Evolutionary conservation across 2,113 vertebrate species (phyloP).

Genomic region (Paracanthobrama guichenoti): DNA sequence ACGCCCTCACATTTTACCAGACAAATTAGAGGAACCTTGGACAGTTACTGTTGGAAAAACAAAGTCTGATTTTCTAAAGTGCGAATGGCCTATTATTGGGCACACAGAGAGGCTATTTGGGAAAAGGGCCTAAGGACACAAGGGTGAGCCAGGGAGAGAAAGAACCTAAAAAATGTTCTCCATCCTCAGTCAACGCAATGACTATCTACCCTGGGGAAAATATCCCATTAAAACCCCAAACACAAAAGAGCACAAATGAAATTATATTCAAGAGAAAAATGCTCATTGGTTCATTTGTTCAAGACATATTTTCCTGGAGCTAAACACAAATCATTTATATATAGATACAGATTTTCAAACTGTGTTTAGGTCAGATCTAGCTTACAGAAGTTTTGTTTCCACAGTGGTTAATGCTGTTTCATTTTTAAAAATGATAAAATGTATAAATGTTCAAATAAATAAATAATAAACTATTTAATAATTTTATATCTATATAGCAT

Average conservation of each 20-base stretch:
- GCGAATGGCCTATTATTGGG: conserved; percentile 84
- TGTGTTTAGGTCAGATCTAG: not conserved
- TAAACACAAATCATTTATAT: not conserved
- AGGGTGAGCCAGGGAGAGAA: conserved; percentile 61
- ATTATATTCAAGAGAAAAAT: conserved; percentile 31
- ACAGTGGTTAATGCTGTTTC: too few relatives aligned
- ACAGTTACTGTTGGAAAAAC: conserved; percentile 74
- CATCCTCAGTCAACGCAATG: conserved; percentile 72
- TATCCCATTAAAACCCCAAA: conserved; percentile 68
- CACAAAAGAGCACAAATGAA: conserved; percentile 38
- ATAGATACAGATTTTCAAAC: conserved; percentile 10
- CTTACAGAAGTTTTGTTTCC: not conserved
- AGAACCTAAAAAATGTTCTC: conserved; percentile 78
- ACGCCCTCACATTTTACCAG: conserved; percentile 72
- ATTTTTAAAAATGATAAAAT: not conserved
- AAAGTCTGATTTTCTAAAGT: conserved; percentile 83
- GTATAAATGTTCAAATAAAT: not conserved
- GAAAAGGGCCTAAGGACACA: conserved; percentile 76
- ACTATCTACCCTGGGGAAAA: conserved; percentile 72
- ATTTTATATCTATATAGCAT: too few relatives aligned
- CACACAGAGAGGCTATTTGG: conserved; percentile 84
- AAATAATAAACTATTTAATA: not conserved
- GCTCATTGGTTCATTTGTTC: conserved; percentile 4
- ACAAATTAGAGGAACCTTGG: conserved; percentile 82
- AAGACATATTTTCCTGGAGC: not conserved